Evolutionary conservation across 2,888 invertebrate genomes (phyloP).

Genomic region (Cheilosia impressa): DNA sequence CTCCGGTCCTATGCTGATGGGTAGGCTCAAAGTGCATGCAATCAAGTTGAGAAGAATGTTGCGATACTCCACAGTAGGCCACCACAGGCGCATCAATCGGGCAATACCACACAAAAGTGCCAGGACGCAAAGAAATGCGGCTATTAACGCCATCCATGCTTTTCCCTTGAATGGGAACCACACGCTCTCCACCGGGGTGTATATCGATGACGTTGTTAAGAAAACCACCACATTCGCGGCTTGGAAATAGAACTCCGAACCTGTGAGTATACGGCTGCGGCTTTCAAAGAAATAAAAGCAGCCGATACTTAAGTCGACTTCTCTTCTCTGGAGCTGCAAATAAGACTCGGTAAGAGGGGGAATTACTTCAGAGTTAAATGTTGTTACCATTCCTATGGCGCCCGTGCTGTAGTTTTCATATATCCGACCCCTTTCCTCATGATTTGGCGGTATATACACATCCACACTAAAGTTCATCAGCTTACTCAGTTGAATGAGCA

Average conservation of each 20-base stretch:
- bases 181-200: not conserved
- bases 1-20: conserved; percentile 36
- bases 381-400: conserved; percentile 27
- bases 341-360: not conserved
- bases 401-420: conserved; percentile 20
- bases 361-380: too few relatives aligned
- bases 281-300: not conserved
- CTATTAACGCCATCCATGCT: not conserved
- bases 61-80: not conserved
- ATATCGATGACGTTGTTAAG: not conserved
- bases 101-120: not conserved
- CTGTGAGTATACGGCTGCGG: not conserved
- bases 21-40: conserved; percentile 68
- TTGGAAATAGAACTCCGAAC: not conserved
- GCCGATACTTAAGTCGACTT: conserved; percentile 12
- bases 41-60: conserved; percentile 30
- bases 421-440: conserved; percentile 19
- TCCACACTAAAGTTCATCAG: conserved; percentile 77
- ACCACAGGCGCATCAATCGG: not conserved
- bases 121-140: conserved; percentile 10
- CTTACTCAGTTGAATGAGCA: conserved; percentile 74
- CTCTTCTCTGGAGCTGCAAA: conserved; percentile 8
- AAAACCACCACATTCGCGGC: not conserved
- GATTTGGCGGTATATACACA: conserved; percentile 42
- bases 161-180: not conserved